A percentile compares a stretch with the other conserved stretches of the same genome.
Conservation (phyloP, 2,888 invertebrate genomes). For the Aphodius granarius region DNA sequence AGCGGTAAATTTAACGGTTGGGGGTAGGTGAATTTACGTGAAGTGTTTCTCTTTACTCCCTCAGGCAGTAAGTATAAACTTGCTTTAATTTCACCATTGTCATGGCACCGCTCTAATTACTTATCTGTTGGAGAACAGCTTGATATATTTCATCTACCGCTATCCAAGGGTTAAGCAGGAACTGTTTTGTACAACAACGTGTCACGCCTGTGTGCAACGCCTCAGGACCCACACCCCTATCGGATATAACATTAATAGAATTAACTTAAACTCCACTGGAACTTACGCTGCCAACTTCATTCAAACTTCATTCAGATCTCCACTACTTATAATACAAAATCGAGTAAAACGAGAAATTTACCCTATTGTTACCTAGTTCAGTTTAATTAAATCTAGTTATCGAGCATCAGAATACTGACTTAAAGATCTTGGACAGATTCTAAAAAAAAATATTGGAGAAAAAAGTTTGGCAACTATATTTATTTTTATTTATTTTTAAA, state of each 20-base stretch:
- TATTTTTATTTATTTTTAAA: too few species aligned
- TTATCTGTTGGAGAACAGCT: slow-evolving; percentile 24
- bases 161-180: slow-evolving; percentile 5
- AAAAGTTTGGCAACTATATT: too few species aligned
- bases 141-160: slow-evolving; percentile 21
- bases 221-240: slow-evolving; percentile 5
- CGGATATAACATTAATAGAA: not conserved
- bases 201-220: slow-evolving; percentile 13
- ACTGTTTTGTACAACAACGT: slow-evolving; percentile 18
- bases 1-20: not conserved
- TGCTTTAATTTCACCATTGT: slow-evolving; percentile 24
- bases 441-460: too few species aligned
- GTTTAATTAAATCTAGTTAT: too few species aligned
- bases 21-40: not conserved
- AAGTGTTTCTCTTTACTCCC: not conserved
- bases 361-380: too few species aligned
- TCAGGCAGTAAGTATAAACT: slow-evolving; percentile 22
- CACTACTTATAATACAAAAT: not conserved
- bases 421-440: too few species aligned
- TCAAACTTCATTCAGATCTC: not conserved
- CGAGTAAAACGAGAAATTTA: too few species aligned
- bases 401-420: too few species aligned
- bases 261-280: not conserved
- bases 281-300: not conserved
- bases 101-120: slow-evolving; percentile 24